These are phyloP conservation scores for Sinhomidia bicolor DNA, from an alignment of 2,888 invertebrate species.

Conservation along the genomic window DNA sequence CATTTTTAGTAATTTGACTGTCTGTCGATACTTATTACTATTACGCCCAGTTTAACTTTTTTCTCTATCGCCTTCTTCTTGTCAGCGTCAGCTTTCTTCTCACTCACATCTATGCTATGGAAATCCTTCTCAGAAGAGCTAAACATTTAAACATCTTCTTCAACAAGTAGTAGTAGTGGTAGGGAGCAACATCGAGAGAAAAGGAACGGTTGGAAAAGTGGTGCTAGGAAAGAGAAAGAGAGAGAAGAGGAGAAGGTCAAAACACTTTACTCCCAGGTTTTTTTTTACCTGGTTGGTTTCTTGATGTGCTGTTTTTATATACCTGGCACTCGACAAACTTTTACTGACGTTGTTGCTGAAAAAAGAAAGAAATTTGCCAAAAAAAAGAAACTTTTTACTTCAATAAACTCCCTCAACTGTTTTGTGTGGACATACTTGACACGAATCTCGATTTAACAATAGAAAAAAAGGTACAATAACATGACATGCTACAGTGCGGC, in stretches of 20 bases:
- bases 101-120: slow-evolving; percentile 2
- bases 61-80: too few species aligned
- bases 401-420: background rate
- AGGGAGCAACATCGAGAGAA: too few species aligned
- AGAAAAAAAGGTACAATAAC: background rate
- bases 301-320: too few species aligned
- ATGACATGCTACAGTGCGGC: background rate
- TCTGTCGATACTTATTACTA: background rate
- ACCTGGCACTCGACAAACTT: background rate
- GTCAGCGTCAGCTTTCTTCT: background rate
- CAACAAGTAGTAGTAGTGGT: too few species aligned
- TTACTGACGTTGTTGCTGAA: background rate
- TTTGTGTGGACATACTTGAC: background rate
- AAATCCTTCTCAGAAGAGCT: too few species aligned
- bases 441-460: slow-evolving; percentile 35
- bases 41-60: background rate
- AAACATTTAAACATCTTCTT: too few species aligned
- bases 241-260: too few species aligned
- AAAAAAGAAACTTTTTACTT: background rate
- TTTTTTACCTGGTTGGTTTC: background rate
- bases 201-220: background rate
- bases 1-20: slow-evolving; percentile 17
- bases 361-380: background rate
- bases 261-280: background rate
- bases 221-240: too few species aligned